Base-by-base conservation (phyloP, 1,140 invertebrate species). In the Meloidogyne exigua region DNA sequence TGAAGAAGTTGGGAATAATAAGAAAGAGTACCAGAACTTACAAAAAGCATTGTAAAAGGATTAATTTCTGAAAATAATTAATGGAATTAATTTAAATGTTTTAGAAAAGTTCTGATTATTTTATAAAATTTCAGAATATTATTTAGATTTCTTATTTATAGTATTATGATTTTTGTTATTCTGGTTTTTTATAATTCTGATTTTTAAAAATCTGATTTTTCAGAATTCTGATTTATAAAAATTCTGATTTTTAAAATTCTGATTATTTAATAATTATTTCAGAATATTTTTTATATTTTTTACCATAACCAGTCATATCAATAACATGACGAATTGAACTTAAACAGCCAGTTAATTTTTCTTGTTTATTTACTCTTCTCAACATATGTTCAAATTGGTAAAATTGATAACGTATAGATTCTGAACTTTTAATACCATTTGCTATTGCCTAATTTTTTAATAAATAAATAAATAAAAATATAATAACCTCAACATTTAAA, bases 311-410 rank as follows among this genome's bases (percentile, higher is more conserved):
- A 68, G 75, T 82, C 85, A 87, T 88, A 68, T 87, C 87, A 21
- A 87, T 75, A 32, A 87, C 76, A 62, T 88, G 84, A 9, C 85
- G 77, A 18, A 88, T 74, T 3, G 83, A 82, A 32, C 76, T 78
- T 21, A 87, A 79, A 69, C 77, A 72, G 10, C 85, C 85, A 15
- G 84, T 87, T 28, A 72, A 72, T 39, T 80, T 79, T 73, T 87
- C 85, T 78, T 85, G 85, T 65, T 84, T 63, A 75, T 87, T 87
- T 21, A 87, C 84, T 57, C 72, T 44, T 4, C 82, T 64, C n/a
- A 87, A 82, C 85, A 87, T 87, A 70, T 88, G 86, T 66, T 87
- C 85, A 72, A 88, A 87, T 63, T 88, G 85, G 76, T 81, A 85
- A 72, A 87, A 87, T 77, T 87, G 85, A 26, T 63, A 87, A 21